Evolutionary conservation across 2,797 vertebrate genomes (phyloP).

Genomic region (Cossypha niveicapilla): DNA sequence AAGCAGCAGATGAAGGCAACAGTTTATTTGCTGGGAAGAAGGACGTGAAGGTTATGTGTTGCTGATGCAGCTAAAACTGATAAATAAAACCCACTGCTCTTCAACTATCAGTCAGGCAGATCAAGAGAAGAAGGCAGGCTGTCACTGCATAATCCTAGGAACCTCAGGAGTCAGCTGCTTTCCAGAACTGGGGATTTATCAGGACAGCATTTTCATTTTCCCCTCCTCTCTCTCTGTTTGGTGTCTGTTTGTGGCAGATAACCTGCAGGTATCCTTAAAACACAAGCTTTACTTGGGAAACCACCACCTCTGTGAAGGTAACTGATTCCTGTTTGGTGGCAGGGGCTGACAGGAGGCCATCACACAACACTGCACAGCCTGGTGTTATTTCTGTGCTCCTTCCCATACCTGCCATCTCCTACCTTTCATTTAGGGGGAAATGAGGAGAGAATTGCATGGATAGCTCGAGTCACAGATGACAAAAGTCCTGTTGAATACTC

Average conservation of each 20-base stretch:
- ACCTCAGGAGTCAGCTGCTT: not conserved
- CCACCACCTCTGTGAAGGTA: not conserved
- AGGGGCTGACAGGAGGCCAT: not conserved
- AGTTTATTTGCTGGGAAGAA: not conserved
- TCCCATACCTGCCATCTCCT: not conserved
- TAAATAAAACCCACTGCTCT: not conserved
- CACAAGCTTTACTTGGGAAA: not conserved
- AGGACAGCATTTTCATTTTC: not conserved
- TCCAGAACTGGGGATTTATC: not conserved
- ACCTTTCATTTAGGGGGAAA: not conserved
- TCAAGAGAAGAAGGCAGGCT: not conserved
- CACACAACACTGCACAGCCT: not conserved
- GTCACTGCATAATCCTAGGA: not conserved
- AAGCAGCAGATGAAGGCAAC: not conserved
- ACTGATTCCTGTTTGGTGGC: not conserved
- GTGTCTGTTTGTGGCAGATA: not conserved
- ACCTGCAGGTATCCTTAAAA: not conserved
- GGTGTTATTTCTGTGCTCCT: not conserved
- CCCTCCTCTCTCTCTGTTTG: not conserved
- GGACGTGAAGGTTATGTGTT: not conserved
- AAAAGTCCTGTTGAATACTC: not conserved
- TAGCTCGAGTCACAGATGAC: not conserved
- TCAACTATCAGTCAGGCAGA: not conserved
- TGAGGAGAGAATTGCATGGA: not conserved
- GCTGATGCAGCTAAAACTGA: not conserved